A percentile compares a stretch with the other conserved stretches of the same genome.
phyloP scores from a whole-genome alignment of 2,888 invertebrate genomes.

The Dendrolimus pini region DNA sequence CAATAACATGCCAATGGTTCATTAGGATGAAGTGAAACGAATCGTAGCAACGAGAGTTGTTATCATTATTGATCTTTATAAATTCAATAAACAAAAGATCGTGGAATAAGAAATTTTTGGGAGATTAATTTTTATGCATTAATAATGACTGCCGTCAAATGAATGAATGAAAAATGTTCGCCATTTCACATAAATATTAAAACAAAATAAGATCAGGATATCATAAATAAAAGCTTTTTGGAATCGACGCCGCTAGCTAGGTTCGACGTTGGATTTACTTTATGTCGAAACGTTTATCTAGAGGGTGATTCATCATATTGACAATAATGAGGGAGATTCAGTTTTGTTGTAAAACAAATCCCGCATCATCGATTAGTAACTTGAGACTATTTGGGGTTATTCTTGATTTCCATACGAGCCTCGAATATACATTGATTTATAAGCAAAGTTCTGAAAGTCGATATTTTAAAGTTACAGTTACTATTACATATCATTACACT shows the following conservation, averaged over 20 bases:
- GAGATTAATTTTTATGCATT: constrained; percentile 18
- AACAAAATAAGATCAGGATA: constrained; percentile 14
- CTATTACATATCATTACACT: background rate
- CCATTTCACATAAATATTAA: constrained; percentile 21
- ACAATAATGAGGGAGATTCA: constrained; percentile 60
- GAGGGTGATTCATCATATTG: constrained; percentile 61
- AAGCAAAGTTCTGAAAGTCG: constrained; percentile 2
- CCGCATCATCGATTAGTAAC: constrained; percentile 62
- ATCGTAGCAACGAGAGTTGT: constrained; percentile 14
- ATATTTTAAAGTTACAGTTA: constrained; percentile 1
- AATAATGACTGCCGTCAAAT: constrained; percentile 35
- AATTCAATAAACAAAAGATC: background rate
- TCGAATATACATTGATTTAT: constrained; percentile 5
- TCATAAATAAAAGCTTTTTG: constrained; percentile 48
- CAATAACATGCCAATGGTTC: constrained; percentile 36
- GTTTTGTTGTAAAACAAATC: constrained; percentile 61
- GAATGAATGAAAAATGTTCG: constrained; percentile 32
- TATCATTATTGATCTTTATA: constrained; percentile 19
- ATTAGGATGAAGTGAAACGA: constrained; percentile 31
- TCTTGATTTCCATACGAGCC: constrained; percentile 30
- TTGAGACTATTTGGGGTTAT: constrained; percentile 46
- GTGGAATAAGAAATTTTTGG: background rate
- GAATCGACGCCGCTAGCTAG: constrained; percentile 33
- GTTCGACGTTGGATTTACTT: constrained; percentile 51
- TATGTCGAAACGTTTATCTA: constrained; percentile 59